Evolutionary conservation across 2,113 vertebrate species (phyloP).

Genomic region (Microtus montanus): DNA sequence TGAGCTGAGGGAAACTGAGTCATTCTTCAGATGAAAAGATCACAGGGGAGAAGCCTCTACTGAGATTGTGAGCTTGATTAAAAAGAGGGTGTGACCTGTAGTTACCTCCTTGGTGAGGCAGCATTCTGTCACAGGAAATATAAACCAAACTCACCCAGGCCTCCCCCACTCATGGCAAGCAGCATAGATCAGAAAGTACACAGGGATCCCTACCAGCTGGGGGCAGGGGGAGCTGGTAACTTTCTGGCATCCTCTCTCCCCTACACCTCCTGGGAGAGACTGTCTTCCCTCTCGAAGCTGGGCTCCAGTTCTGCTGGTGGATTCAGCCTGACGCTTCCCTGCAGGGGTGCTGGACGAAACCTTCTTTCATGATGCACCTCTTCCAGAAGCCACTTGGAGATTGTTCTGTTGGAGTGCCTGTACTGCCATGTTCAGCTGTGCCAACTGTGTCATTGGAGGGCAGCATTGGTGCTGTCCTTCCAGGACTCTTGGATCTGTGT

Average conservation of each 20-base stretch:
- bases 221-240: background rate
- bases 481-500: background rate
- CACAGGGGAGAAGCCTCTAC: constrained; percentile 36
- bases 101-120: background rate
- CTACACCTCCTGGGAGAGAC: constrained; percentile 20
- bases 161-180: background rate
- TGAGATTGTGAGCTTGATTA: constrained; percentile 59
- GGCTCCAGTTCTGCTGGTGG: background rate
- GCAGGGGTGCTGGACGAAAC: background rate
- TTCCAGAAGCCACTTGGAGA: constrained; percentile 34
- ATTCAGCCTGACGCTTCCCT: background rate
- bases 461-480: background rate
- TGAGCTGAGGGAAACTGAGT: constrained; percentile 49
- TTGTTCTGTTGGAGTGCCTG: background rate
- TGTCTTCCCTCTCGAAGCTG: background rate
- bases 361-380: background rate
- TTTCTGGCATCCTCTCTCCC: background rate
- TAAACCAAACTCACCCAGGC: background rate
- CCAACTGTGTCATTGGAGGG: background rate
- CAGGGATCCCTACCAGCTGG: background rate
- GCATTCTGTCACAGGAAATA: constrained; percentile 41
- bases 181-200: constrained; percentile 2
- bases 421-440: background rate
- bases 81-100: constrained; percentile 33
- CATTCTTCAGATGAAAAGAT: constrained; percentile 33